Evolutionary conservation across 1,140 invertebrate species (phyloP), one percentile per base, ranked within the genome.

Genomic region (Temnothorax curvispinosus): DNA sequence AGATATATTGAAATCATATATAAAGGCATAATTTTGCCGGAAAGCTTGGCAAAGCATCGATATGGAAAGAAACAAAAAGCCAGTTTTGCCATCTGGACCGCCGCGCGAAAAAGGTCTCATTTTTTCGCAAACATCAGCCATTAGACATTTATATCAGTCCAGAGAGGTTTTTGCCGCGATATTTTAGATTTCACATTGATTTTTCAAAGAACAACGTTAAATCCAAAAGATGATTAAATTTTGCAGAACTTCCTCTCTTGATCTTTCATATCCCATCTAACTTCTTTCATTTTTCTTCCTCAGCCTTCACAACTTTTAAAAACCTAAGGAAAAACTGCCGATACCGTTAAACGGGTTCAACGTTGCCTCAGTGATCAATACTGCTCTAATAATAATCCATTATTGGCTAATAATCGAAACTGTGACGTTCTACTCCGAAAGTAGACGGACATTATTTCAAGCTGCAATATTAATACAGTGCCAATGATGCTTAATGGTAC

Each of bases 141-240:
- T 81, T 54, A 81, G 77, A 81, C 27, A 81, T 80, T 81, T 81
- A 80, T 80, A 71, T 81, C 62, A 54, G 62, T 54, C 11, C 35
- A 44, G 5, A 41, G 13, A 50, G 6, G 11, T 81, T 81, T 81
- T 56, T 27, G 44, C 7, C n/a, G 18, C 27, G 15, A 47, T 13
- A 64, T 64, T 81, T 18, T 52, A 54, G 32, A 54, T 56, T 27
- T 27, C 64, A 38, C 44, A 54, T 21, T 21, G 67, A 71, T 81
- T 52, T 81, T 81, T 56, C 47, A 1, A 75, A 54, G 35, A 71
- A 44, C 47, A 50, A 71, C 47, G 77, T 47, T 69, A 80, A 67
- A 52, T 32, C 60, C 64, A 27, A 81, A 69, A 54, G 67, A 69
- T 71, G 64, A 81, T 81, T 54, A 69, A 71, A 71, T 86, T 35